Evolutionary conservation across 2,888 invertebrate species (phyloP).

Genomic region (Horisme vitalbata): DNA sequence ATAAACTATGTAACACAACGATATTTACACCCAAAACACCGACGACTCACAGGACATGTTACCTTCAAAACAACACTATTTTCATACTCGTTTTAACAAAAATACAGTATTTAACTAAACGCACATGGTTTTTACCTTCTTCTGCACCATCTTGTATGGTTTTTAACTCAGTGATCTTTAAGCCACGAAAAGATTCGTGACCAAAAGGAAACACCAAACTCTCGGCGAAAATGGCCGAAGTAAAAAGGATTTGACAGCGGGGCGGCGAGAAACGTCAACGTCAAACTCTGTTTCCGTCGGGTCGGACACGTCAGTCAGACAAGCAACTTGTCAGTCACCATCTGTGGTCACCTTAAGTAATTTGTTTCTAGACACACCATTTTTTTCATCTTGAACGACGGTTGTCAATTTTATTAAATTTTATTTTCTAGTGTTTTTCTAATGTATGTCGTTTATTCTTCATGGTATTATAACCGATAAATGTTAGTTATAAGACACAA

Average conservation of each 20-base stretch:
- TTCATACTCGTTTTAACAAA: slow-evolving; percentile 46
- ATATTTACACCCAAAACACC: slow-evolving; percentile 46
- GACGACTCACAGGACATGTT: slow-evolving; percentile 47
- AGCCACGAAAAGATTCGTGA: slow-evolving; percentile 80
- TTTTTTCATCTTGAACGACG: too few species aligned
- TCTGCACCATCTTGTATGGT: slow-evolving; percentile 80
- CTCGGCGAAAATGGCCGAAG: slow-evolving; percentile 81
- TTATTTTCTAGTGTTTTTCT: too few species aligned
- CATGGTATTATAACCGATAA: too few species aligned
- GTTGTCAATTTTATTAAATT: too few species aligned
- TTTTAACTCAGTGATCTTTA: slow-evolving; percentile 72
- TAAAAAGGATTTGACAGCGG: slow-evolving; percentile 59
- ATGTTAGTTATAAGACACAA: too few species aligned
- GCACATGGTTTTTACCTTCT: slow-evolving; percentile 82
- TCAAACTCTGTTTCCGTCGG: too few species aligned
- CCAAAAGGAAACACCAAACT: slow-evolving; percentile 71
- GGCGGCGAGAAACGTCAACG: slow-evolving; percentile 36
- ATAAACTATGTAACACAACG: slow-evolving; percentile 31
- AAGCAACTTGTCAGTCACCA: too few species aligned
- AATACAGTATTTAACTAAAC: slow-evolving; percentile 67
- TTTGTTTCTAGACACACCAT: too few species aligned
- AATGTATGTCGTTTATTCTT: too few species aligned
- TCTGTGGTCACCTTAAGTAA: too few species aligned
- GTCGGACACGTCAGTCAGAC: too few species aligned
- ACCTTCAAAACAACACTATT: slow-evolving; percentile 41